Conservation (phyloP, 2,113 vertebrate species). For the Aplodontia rufa region DNA sequence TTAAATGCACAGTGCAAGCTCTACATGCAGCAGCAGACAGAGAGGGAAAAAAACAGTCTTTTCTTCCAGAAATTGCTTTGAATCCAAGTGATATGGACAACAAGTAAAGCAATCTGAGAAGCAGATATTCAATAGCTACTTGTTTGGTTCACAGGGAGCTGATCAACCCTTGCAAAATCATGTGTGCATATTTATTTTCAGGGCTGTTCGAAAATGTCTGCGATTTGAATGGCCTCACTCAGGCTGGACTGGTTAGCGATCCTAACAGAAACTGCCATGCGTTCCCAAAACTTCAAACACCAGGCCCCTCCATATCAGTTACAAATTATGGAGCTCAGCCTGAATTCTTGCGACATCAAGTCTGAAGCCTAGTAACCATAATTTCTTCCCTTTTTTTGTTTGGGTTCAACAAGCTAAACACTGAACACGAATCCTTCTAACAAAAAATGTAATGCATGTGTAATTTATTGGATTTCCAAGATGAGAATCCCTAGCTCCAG, state of each 20-base stretch:
- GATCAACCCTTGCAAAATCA: constrained; percentile 28
- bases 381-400: constrained; percentile 44
- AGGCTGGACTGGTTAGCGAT: constrained; percentile 30
- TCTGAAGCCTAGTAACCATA: constrained; percentile 10
- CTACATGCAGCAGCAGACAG: neutral
- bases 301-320: constrained; percentile 35
- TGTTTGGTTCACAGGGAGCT: constrained; percentile 29
- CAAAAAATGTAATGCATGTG: neutral
- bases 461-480: constrained; percentile 45
- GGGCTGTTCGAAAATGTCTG: constrained; percentile 28
- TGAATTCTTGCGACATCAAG: constrained; percentile 22
- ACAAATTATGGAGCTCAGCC: constrained; percentile 29
- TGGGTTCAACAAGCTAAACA: constrained; percentile 32
- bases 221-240: constrained; percentile 16
- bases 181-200: constrained; percentile 51
- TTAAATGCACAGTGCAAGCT: neutral
- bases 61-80: constrained; percentile 13
- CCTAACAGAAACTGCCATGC: constrained; percentile 52
- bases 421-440: neutral
- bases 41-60: neutral
- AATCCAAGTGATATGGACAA: neutral
- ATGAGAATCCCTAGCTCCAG: neutral
- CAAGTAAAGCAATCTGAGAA: constrained; percentile 41
- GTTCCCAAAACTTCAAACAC: constrained; percentile 25
- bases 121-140: neutral